phyloP scores from a whole-genome alignment of 1,140 invertebrate species.

The Paramacrobiotus metropolitanus region DNA sequence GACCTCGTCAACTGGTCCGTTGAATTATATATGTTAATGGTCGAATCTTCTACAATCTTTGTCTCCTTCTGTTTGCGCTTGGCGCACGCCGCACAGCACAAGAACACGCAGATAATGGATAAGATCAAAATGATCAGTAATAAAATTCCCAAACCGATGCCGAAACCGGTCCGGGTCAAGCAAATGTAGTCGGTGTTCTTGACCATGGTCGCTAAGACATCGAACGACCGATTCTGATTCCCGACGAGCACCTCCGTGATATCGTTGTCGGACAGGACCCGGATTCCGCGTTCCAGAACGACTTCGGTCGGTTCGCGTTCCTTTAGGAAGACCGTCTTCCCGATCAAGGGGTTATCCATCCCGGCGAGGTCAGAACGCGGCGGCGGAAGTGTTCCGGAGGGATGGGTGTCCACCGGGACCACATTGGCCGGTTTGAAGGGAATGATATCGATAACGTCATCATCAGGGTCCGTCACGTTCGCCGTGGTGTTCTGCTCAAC shows the following conservation, averaged over 20 bases:
- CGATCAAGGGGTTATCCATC: neutral
- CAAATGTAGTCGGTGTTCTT: constrained; percentile 4
- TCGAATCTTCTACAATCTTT: neutral
- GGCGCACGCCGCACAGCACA: constrained; percentile 1
- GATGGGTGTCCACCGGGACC: neutral
- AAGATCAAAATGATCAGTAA: neutral
- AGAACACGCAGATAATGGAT: neutral
- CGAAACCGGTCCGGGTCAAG: neutral
- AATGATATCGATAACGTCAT: too few species aligned
- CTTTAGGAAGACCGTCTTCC: constrained; percentile 1
- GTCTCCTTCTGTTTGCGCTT: neutral
- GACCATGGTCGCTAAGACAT: neutral
- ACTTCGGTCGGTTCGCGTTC: neutral
- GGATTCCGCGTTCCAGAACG: neutral
- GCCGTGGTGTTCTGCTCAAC: too few species aligned
- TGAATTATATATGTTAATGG: neutral
- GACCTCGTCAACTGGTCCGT: neutral
- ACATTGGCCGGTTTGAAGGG: too few species aligned
- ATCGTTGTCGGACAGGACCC: constrained; percentile 3
- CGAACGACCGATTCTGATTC: neutral
- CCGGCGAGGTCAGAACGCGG: too few species aligned
- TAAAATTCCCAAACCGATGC: neutral
- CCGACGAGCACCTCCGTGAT: neutral
- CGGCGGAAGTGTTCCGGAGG: neutral
- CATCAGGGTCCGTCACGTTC: too few species aligned